Evolutionary conservation across 2,797 vertebrate species (phyloP).

Genomic region (Gadopsis bispinosus): DNA sequence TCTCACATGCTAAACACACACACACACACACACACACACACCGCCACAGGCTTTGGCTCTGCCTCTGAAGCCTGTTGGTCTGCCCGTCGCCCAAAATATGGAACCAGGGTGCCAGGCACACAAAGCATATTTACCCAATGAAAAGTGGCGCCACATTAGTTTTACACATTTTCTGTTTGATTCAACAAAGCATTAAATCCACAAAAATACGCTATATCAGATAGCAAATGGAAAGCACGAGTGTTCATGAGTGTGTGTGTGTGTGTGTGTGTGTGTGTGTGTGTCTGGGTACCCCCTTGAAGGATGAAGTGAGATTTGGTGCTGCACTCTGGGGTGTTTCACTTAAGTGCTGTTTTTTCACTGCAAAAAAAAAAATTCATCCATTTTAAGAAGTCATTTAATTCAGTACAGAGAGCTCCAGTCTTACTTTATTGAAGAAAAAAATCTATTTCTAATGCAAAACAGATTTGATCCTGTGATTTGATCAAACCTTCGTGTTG

Average conservation of each 20-base stretch:
- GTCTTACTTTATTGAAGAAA: not conserved
- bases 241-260: slow-evolving; percentile 24
- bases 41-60: slow-evolving; percentile 52
- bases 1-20: slow-evolving; percentile 35
- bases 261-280: slow-evolving; percentile 3
- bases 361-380: slow-evolving; percentile 3
- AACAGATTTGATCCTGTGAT: not conserved
- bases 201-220: slow-evolving; percentile 68
- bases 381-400: slow-evolving; percentile 10
- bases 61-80: slow-evolving; percentile 55
- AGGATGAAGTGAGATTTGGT: slow-evolving; percentile 43
- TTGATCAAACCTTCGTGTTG: not conserved
- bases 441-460: not conserved
- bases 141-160: slow-evolving; percentile 77
- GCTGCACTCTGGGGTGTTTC: slow-evolving; percentile 52
- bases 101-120: slow-evolving; percentile 54
- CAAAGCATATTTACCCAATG: slow-evolving; percentile 71
- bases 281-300: not conserved
- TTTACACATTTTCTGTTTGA: slow-evolving; percentile 72
- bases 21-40: too few relatives aligned
- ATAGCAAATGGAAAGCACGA: slow-evolving; percentile 72
- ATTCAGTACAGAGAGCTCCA: slow-evolving; percentile 25
- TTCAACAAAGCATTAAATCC: slow-evolving; percentile 75
- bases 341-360: slow-evolving; percentile 25
- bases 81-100: slow-evolving; percentile 46